Conservation (phyloP, 2,113 vertebrate genomes). For the Pachycephala philippinensis region DNA sequence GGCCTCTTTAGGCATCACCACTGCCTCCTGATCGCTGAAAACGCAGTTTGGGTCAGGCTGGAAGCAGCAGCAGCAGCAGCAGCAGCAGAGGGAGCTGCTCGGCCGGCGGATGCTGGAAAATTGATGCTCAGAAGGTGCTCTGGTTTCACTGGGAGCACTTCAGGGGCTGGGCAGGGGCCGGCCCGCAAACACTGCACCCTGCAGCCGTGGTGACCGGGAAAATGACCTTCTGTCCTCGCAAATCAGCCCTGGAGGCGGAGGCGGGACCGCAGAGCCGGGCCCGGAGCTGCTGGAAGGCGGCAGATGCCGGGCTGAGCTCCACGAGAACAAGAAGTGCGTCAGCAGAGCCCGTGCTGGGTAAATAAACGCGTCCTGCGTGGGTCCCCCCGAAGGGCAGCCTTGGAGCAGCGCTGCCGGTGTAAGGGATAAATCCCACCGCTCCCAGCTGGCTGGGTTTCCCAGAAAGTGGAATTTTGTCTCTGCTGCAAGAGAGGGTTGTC, state of each 20-base stretch:
- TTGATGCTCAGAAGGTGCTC: background rate
- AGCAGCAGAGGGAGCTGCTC: conserved; percentile 61
- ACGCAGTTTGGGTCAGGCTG: background rate
- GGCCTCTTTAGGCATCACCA: too few species aligned
- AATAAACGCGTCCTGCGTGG: background rate
- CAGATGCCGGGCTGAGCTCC: background rate
- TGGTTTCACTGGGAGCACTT: background rate
- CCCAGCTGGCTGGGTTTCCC: background rate
- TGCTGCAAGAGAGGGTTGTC: background rate
- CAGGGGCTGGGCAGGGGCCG: background rate
- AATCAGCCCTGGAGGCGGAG: fast-evolving
- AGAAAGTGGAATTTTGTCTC: background rate
- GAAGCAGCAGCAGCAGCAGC: background rate
- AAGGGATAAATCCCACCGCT: fast-evolving
- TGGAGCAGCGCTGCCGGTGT: fast-evolving
- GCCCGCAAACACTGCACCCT: background rate
- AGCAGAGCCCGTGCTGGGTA: background rate
- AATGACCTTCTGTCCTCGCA: background rate
- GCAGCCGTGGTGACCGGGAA: background rate
- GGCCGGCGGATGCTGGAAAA: background rate
- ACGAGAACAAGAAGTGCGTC: background rate
- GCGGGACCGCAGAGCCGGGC: background rate
- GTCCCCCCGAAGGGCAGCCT: background rate
- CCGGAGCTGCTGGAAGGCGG: background rate
- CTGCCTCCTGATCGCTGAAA: background rate